These are phyloP conservation scores for Ophioninae sp. DNA, from an alignment of 2,888 invertebrate genomes.

Conservation along the genomic window DNA sequence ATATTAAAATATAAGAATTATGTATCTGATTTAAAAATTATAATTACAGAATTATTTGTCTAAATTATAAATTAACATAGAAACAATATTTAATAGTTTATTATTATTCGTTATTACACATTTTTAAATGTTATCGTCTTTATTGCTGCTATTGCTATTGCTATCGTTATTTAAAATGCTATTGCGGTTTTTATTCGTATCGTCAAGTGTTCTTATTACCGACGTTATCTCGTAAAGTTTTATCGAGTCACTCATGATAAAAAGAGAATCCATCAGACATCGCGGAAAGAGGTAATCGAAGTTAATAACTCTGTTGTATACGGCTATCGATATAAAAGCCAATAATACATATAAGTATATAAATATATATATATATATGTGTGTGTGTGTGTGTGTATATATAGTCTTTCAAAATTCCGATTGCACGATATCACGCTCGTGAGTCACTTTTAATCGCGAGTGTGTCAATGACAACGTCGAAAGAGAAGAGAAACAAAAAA, in stretches of 20 bases:
- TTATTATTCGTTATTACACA: neutral
- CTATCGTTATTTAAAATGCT: neutral
- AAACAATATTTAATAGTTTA: too few relatives aligned
- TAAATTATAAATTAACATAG: too few relatives aligned
- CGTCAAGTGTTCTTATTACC: neutral
- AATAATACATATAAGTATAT: too few relatives aligned
- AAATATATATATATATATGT: neutral
- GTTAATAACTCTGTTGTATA: neutral
- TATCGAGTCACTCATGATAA: neutral
- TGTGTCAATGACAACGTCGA: neutral
- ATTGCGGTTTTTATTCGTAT: neutral
- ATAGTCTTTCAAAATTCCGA: neutral
- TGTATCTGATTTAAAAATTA: too few relatives aligned
- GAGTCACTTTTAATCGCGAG: slow-evolving; percentile 26
- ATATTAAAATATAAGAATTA: too few relatives aligned
- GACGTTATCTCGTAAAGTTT: neutral
- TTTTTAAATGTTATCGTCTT: neutral
- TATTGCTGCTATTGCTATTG: too few relatives aligned
- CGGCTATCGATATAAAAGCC: neutral
- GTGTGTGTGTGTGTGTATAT: neutral
- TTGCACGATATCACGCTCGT: slow-evolving; percentile 8
- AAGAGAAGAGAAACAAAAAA: neutral
- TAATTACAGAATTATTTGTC: too few relatives aligned
- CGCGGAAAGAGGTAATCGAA: neutral
- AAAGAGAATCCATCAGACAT: too few relatives aligned